Conservation (phyloP, 1,140 invertebrate genomes). For the Drosophila pseudoobscura region DNA sequence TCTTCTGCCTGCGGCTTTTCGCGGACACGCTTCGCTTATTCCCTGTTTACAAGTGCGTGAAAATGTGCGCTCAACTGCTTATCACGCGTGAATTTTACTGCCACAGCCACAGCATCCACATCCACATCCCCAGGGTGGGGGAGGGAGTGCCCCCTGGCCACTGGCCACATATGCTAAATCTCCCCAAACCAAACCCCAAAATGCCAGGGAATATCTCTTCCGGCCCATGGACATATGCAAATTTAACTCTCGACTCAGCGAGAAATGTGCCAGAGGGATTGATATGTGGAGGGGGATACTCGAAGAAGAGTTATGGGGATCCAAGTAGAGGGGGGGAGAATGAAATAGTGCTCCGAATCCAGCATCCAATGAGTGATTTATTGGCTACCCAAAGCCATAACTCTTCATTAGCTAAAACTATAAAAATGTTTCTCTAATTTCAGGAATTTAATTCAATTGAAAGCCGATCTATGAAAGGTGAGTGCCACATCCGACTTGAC, state of each 20-base stretch:
- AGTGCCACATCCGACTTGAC: too few species aligned
- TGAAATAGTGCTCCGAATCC: too few species aligned
- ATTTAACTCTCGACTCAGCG: conserved; percentile 28
- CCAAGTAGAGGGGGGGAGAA: too few species aligned
- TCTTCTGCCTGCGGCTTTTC: conserved; percentile 58
- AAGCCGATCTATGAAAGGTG: too few species aligned
- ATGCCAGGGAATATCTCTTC: conserved; percentile 44
- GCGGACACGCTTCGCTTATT: conserved; percentile 74
- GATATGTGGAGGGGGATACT: conserved; percentile 15
- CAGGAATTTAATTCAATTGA: too few species aligned
- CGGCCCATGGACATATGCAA: conserved; percentile 40
- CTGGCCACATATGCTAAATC: conserved; percentile 60
- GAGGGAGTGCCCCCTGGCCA: conserved; percentile 48
- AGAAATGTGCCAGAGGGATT: conserved; percentile 10
- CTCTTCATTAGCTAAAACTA: too few species aligned
- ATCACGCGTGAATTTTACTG: conserved; percentile 76
- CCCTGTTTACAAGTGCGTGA: conserved; percentile 76
- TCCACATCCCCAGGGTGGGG: not conserved
- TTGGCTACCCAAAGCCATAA: too few species aligned
- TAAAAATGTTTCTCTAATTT: too few species aligned
- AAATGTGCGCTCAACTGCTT: conserved; percentile 79
- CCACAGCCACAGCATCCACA: conserved; percentile 22
- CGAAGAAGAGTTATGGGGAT: too few species aligned
- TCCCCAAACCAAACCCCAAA: conserved; percentile 28
- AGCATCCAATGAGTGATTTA: too few species aligned